Conservation (phyloP, 2,113 vertebrate genomes). For the Pterocles orientalis region DNA sequence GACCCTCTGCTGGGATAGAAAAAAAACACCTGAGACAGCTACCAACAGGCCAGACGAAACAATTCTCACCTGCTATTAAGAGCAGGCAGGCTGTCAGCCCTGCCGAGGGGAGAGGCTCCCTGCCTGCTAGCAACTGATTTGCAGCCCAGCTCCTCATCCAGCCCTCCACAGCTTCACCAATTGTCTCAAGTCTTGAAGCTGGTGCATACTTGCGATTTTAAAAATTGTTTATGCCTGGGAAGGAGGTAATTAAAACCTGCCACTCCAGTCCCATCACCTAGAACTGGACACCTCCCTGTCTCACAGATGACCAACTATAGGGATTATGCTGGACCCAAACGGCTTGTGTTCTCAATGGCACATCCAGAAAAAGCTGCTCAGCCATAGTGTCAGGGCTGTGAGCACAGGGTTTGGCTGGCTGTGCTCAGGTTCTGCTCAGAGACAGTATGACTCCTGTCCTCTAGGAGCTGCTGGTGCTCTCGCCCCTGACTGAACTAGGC, state of each 20-base stretch:
- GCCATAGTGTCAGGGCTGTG: not conserved
- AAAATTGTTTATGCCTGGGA: not conserved
- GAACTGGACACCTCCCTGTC: not conserved
- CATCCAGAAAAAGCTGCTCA: not conserved
- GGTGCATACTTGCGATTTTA: not conserved
- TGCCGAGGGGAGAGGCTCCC: not conserved
- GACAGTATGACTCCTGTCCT: not conserved
- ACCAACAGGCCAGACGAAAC: not conserved
- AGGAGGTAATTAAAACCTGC: not conserved
- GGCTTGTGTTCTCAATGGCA: fast-evolving
- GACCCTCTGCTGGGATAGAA: not conserved
- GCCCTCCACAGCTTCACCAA: not conserved
- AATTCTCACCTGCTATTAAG: not conserved
- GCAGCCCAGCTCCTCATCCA: not conserved
- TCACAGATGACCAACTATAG: fast-evolving
- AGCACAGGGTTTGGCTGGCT: not conserved
- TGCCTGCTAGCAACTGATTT: not conserved
- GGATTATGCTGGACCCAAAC: fast-evolving
- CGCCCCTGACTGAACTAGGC: not conserved
- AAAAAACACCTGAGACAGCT: not conserved
- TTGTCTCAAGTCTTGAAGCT: not conserved
- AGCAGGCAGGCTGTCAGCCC: not conserved
- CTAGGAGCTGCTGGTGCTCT: not conserved
- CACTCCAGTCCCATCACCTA: not conserved
- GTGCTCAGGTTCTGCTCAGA: not conserved